phyloP scores from a whole-genome alignment of 2,888 invertebrate species.

The Callyntrura guangdongensis region DNA sequence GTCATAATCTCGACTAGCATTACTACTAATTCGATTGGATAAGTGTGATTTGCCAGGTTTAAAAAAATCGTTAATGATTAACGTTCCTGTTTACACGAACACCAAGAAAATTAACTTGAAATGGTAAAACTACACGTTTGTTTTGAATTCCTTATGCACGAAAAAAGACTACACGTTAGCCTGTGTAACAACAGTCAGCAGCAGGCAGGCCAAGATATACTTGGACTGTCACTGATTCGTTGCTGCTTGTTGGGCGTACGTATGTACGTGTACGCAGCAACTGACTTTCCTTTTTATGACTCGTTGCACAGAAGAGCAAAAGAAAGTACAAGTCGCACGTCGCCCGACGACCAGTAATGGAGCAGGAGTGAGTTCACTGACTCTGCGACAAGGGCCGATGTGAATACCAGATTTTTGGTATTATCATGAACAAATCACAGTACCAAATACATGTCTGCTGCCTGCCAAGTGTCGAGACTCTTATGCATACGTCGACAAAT shows the following conservation, averaged over 20 bases:
- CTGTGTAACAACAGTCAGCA: neutral
- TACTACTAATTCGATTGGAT: too few relatives aligned
- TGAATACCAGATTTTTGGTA: conserved; percentile 45
- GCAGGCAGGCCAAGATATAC: neutral
- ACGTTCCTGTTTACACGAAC: too few relatives aligned
- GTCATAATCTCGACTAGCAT: too few relatives aligned
- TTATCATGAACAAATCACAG: conserved; percentile 4
- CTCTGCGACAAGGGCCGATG: conserved; percentile 71
- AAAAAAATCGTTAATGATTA: too few relatives aligned
- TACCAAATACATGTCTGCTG: too few relatives aligned
- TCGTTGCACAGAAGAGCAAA: conserved; percentile 10
- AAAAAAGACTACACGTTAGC: neutral
- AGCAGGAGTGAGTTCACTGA: conserved; percentile 60
- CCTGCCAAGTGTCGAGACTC: too few relatives aligned
- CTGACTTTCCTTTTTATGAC: conserved; percentile 11
- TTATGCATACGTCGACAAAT: too few relatives aligned
- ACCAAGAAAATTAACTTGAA: too few relatives aligned
- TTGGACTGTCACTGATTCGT: conserved; percentile 12
- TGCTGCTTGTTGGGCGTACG: neutral
- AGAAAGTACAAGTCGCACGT: conserved; percentile 11
- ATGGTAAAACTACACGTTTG: too few relatives aligned
- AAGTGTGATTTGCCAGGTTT: too few relatives aligned
- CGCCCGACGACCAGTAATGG: conserved; percentile 21
- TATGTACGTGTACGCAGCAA: conserved; percentile 32
- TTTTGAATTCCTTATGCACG: too few relatives aligned